A percentile compares a stretch with the other conserved stretches of the same genome.
phyloP scores from a whole-genome alignment of 1,140 invertebrate genomes.

The Brachionus rubens region DNA sequence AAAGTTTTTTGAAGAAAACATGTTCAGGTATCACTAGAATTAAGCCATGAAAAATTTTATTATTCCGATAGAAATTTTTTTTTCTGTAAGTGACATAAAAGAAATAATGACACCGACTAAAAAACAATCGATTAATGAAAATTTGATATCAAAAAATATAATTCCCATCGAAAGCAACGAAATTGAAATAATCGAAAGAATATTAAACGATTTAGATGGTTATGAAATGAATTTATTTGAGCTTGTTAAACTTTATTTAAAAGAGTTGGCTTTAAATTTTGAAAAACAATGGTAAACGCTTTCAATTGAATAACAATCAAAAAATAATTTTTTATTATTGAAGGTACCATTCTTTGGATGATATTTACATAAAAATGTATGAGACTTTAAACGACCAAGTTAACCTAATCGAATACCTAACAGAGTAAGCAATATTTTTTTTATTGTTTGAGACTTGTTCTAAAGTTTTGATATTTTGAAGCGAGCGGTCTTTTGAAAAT shows the following conservation, averaged over 20 bases:
- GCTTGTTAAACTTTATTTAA: background rate
- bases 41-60: background rate
- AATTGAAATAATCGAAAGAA: background rate
- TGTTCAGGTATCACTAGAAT: background rate
- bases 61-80: too few relatives aligned
- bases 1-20: slow-evolving; percentile 12
- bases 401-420: background rate
- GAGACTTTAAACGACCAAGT: background rate
- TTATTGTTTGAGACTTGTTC: background rate
- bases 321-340: background rate
- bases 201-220: background rate
- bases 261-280: background rate
- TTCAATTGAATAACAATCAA: background rate
- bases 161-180: background rate
- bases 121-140: slow-evolving; percentile 6
- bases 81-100: slow-evolving; percentile 9
- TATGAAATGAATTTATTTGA: slow-evolving; percentile 14
- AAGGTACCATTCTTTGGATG: slow-evolving; percentile 23
- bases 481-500: background rate
- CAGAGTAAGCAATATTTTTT: background rate
- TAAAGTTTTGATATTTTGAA: background rate
- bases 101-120: slow-evolving; percentile 20
- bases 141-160: background rate
- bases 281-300: slow-evolving; percentile 5
- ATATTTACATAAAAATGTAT: background rate